Evolutionary conservation across 2,888 invertebrate genomes (phyloP).

Genomic region (Tetrapedia diversipes): DNA sequence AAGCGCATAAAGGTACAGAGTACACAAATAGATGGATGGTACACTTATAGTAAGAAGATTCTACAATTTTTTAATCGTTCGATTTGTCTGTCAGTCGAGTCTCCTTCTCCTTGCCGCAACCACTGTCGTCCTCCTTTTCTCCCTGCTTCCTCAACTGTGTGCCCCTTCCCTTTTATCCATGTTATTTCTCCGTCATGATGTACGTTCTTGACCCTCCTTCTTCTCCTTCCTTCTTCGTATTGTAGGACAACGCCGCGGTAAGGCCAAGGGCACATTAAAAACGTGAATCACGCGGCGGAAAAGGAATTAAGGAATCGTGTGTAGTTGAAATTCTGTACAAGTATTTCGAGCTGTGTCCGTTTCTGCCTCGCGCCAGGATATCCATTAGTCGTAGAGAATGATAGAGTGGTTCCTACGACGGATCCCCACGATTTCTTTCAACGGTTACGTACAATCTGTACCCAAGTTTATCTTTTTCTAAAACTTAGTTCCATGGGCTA

Average conservation of each 20-base stretch:
- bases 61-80: slow-evolving; percentile 64
- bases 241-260: slow-evolving; percentile 56
- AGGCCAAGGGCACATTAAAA: slow-evolving; percentile 65
- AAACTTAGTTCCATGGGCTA: too few species aligned
- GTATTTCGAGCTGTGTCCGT: too few species aligned
- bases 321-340: slow-evolving; percentile 39
- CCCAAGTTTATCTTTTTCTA: too few species aligned
- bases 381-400: too few species aligned
- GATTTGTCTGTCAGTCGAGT: slow-evolving; percentile 50
- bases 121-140: slow-evolving; percentile 3
- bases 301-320: slow-evolving; percentile 56
- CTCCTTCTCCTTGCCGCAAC: slow-evolving; percentile 7
- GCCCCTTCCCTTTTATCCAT: slow-evolving; percentile 25
- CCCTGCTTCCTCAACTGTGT: slow-evolving; percentile 16
- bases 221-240: slow-evolving; percentile 55
- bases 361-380: neutral
- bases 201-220: slow-evolving; percentile 55
- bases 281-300: slow-evolving; percentile 57
- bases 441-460: too few species aligned
- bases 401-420: too few species aligned
- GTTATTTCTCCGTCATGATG: slow-evolving; percentile 48
- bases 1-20: too few species aligned
- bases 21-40: too few species aligned
- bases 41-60: too few species aligned
- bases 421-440: too few species aligned